Base-by-base conservation (phyloP, 2,888 invertebrate genomes). In the Malacosoma neustria region DNA sequence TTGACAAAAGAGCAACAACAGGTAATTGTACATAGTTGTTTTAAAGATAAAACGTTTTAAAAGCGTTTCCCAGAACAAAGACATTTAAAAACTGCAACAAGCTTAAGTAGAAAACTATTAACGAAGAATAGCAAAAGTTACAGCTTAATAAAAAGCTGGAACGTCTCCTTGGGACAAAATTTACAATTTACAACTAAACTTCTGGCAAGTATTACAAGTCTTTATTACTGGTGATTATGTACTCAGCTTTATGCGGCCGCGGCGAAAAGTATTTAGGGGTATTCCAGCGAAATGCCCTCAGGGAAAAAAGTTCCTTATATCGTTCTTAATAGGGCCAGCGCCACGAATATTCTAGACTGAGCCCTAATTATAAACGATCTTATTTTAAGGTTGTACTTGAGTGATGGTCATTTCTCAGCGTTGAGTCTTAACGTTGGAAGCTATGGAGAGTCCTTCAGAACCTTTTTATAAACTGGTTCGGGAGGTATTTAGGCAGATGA, bases 131-230 rank as follows among this genome's bases (percentile, higher is more conserved):
- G 22, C 22, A 22, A 22, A 22, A 22, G 22, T 22, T 22, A 22
- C 22, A 22, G 22, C 22, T 22, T 22, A 22, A 22, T 22, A 22
- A 22, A 22, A 22, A 22, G 22, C 22, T 22, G 22, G 22, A 22
- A 22, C 22, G 22, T 22, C 22, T 22, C 22, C 39, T 43, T 37
- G 34, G 39, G 49, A 36, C 46, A 46, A 54, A 58, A 51, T 54
- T 57, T 44, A 48, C 49, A 57, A 61, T 58, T 57, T 54, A 54
- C 54, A 51, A 57, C 46, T 54, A 51, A 47, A 61, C 52, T 60
- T 54, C 33, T 46, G 51, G 49, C 53, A 57, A 58, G 54, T 50
- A 49, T 51, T 46, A 52, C 43, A 51, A 49, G 49, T 48, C 54
- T 49, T 49, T 50, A 48, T 51, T 33, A 33, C 37, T 13, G 15